A percentile compares a stretch with the other conserved stretches of the same genome.
Conservation (phyloP, 2,888 invertebrate species). For the Drosophila kokeensis region DNA sequence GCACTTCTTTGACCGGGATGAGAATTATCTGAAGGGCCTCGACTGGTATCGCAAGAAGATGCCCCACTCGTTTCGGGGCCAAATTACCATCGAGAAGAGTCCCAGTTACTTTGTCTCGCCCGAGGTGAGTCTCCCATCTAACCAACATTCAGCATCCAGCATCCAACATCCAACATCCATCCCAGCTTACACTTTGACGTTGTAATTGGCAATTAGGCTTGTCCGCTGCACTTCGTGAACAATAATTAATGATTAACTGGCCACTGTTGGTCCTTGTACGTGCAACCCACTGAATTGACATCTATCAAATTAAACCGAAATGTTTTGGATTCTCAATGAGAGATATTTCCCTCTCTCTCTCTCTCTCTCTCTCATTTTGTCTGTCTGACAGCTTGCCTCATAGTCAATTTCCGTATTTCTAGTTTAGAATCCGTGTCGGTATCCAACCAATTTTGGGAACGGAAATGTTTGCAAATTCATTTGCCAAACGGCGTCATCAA, state of each 20-base stretch:
- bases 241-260: slow-evolving; percentile 74
- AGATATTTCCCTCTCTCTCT: neutral
- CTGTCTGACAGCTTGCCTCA: slow-evolving; percentile 1
- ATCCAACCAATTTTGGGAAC: slow-evolving; percentile 62
- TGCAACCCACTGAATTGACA: slow-evolving; percentile 39
- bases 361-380: neutral
- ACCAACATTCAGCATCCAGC: neutral
- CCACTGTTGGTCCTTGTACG: slow-evolving; percentile 10
- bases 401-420: slow-evolving; percentile 53
- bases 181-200: slow-evolving; percentile 59
- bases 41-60: slow-evolving; percentile 98
- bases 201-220: slow-evolving; percentile 74
- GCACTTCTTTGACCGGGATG: slow-evolving; percentile 98
- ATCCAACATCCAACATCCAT: too few relatives aligned
- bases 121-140: slow-evolving; percentile 88
- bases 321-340: slow-evolving; percentile 16
- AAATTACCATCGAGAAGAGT: slow-evolving; percentile 98
- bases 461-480: slow-evolving; percentile 79
- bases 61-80: slow-evolving; percentile 96
- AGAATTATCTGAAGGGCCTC: slow-evolving; percentile 95
- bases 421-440: slow-evolving; percentile 55
- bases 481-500: slow-evolving; percentile 77
- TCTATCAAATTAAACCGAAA: slow-evolving; percentile 73
- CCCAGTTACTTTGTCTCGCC: slow-evolving; percentile 99
- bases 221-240: slow-evolving; percentile 41